phyloP scores from a whole-genome alignment of 2,888 invertebrate species.

The Elegia similella region DNA sequence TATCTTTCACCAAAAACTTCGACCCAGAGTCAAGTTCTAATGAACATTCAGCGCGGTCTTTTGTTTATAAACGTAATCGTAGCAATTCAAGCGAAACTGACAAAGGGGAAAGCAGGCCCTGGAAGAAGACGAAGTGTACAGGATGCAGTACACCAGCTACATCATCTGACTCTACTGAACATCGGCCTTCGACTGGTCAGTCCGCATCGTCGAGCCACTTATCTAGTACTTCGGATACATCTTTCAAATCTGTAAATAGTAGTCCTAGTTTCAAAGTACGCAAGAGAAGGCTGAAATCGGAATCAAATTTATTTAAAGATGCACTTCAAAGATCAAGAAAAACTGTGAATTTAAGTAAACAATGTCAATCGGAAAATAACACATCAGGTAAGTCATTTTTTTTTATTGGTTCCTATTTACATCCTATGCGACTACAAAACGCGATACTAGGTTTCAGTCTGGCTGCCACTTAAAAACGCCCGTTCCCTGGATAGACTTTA shows the following conservation, averaged over 20 bases:
- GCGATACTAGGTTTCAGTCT: too few species aligned
- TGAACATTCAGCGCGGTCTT: slow-evolving; percentile 46
- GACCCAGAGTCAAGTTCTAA: slow-evolving; percentile 47
- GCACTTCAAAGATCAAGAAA: slow-evolving; percentile 58
- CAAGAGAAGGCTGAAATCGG: slow-evolving; percentile 63
- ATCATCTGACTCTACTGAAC: slow-evolving; percentile 48
- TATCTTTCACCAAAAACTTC: slow-evolving; percentile 57
- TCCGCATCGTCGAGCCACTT: slow-evolving; percentile 43
- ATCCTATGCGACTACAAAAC: too few species aligned
- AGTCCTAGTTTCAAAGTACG: slow-evolving; percentile 62
- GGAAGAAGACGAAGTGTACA: slow-evolving; percentile 61
- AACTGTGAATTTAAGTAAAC: slow-evolving; percentile 39
- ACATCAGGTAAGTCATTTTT: slow-evolving; percentile 54
- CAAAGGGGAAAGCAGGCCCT: slow-evolving; percentile 44
- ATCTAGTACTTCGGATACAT: slow-evolving; percentile 60
- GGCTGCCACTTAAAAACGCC: too few species aligned
- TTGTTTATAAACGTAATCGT: slow-evolving; percentile 55
- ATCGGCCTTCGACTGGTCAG: slow-evolving; percentile 32
- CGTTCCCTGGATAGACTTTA: too few species aligned
- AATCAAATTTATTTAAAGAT: slow-evolving; percentile 59
- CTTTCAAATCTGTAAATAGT: slow-evolving; percentile 68
- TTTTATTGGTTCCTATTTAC: too few species aligned
- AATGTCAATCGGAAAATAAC: slow-evolving; percentile 43
- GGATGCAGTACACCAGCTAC: slow-evolving; percentile 51
- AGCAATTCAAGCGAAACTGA: slow-evolving; percentile 51